These are phyloP conservation scores for Myiopsitta monachus DNA, from an alignment of 2,113 vertebrate genomes.

Conservation along the genomic window DNA sequence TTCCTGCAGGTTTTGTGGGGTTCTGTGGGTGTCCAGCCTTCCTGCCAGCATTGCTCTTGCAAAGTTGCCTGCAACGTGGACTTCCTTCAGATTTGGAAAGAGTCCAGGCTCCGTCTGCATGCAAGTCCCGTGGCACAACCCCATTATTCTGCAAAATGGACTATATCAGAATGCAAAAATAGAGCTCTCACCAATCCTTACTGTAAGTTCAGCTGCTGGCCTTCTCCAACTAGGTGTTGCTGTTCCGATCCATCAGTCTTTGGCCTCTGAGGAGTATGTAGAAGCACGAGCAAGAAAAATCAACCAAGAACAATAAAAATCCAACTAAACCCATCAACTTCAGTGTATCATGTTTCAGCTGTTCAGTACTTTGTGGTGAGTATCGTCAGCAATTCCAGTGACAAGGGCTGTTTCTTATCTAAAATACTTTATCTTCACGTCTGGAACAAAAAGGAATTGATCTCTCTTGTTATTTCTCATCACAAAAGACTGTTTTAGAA, in stretches of 20 bases:
- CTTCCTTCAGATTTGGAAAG: neutral
- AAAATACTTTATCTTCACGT: constrained; percentile 19
- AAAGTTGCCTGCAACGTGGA: neutral
- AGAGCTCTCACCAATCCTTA: neutral
- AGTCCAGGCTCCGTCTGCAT: neutral
- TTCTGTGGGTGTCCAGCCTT: neutral
- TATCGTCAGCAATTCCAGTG: neutral
- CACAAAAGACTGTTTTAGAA: neutral
- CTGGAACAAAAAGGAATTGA: constrained; percentile 2
- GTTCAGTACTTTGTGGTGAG: neutral
- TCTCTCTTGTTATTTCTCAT: neutral
- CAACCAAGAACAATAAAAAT: neutral
- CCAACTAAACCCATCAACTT: neutral
- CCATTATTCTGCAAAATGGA: neutral
- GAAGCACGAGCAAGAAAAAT: neutral
- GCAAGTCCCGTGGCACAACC: neutral
- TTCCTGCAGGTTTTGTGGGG: neutral
- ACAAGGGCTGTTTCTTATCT: neutral
- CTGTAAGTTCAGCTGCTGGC: neutral
- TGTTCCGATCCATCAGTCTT: neutral
- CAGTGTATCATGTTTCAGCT: neutral
- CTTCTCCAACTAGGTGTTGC: neutral
- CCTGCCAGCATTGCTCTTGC: neutral
- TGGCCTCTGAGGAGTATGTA: neutral
- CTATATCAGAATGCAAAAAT: neutral